Base-by-base conservation (phyloP, 2,888 invertebrate genomes). In the Thymelicus acteon region DNA sequence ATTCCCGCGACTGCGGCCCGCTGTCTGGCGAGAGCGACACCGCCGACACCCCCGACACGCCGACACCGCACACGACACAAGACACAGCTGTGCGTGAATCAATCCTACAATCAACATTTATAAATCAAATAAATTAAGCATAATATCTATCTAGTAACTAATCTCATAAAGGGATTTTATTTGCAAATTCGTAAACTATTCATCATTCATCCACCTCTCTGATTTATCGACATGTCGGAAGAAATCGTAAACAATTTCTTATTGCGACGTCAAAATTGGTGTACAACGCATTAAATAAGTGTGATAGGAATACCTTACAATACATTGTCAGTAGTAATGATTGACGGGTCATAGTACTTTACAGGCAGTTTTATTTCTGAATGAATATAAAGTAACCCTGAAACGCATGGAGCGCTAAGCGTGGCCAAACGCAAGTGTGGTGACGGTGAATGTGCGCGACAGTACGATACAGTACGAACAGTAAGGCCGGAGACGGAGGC, bases 1-100 rank as follows among this genome's bases (percentile, higher is more conserved):
- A 62, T 68, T 60, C 60, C 19, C 49, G 67, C 60, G 67, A 60
- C 31, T 31, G 67, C 60, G 67, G 67, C 60, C 67, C 60, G 67
- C 67, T 60, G 67, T 67, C 67, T 67, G 52, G 54, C 54, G 10
- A 6, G 15, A 6, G 19, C 52, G 52, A 19, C 8, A 19, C 52
- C 49, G n/a, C 2, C 49, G n/a, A 15, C 49, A 15, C n/a, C 48
- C 15, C 15, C 15, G 15, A 15, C 49, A 13, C 13, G 49, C 15
- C 15, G 15, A 15, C 49, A 13, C 13, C 15, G 2, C 44, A 44
- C 44, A 40, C 1, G 49, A 7, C 44, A 44, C 44, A 40, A 0
- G 49, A 7, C 7, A 44, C 44, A 12, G 44, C 44, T 44, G 44
- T 44, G 44, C 44, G 12, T 44, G 44, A 44, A 44, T 44, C 10